phyloP scores from a whole-genome alignment of 1,140 invertebrate genomes.

The Heliconius himera region DNA sequence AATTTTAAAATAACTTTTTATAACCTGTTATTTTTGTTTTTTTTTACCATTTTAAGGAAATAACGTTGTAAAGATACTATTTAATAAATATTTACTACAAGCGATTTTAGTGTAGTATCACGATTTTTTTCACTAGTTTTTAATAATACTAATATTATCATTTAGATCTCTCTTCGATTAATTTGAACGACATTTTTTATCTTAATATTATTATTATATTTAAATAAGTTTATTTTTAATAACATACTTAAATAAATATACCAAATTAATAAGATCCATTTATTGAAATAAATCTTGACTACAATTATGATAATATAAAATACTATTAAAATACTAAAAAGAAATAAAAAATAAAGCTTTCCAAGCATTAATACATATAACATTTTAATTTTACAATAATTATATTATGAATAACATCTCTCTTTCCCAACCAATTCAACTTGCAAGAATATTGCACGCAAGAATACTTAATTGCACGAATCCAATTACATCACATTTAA shows the following conservation, averaged over 20 bases:
- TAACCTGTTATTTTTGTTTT: not conserved
- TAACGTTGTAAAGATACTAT: constrained; percentile 3
- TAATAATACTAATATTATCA: constrained; percentile 27
- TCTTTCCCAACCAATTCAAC: not conserved
- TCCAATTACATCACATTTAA: not conserved
- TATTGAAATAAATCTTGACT: not conserved
- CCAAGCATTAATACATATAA: constrained; percentile 5
- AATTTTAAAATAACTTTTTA: not conserved
- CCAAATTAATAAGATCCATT: not conserved
- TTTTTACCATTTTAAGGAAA: not conserved
- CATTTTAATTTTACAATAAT: not conserved
- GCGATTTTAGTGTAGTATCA: constrained; percentile 29
- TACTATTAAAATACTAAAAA: not conserved
- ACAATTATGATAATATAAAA: not conserved
- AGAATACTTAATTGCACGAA: constrained; percentile 2
- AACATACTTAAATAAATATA: not conserved
- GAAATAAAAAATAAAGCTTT: not conserved
- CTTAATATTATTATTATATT: not conserved
- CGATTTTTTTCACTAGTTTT: constrained; percentile 21
- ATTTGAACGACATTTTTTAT: constrained; percentile 14
- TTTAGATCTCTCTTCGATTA: constrained; percentile 26
- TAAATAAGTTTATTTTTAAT: not conserved
- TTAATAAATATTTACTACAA: constrained; percentile 24
- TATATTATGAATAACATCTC: not conserved
- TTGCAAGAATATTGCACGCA: constrained; percentile 6